Evolutionary conservation across 2,797 vertebrate species (phyloP), one percentile per base, ranked within the genome.

Genomic region (Coracias cyanogaster): DNA sequence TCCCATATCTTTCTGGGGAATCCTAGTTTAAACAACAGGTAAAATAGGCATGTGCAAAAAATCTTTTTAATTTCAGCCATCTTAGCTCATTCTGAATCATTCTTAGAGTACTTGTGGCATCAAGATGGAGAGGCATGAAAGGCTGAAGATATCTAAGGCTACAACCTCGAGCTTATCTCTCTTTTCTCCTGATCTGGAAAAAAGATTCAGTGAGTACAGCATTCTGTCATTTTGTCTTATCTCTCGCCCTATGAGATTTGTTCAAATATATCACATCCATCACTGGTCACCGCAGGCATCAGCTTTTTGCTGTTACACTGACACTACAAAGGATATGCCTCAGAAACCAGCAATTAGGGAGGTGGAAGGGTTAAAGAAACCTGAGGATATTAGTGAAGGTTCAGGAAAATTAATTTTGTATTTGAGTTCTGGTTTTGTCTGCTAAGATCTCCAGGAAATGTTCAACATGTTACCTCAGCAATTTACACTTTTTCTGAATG

Each of bases 351-450:
- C 62, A 62, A 7, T 58, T 15, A 33, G 31, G 55, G 49, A 61
- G 73, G 25, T 7, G 16, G 13, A 93, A 81, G 65, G 43, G 65
- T 82, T 91, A 90, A 90, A 74, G 69, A 78, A 51, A 82, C n/a
- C n/a, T 20, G 17, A 74, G 14, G 81, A 48, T 67, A 9, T 64
- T 45, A 89, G 31, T 55, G 43, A 55, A 65, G 12, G 71, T 69
- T 43, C 58, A 70, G 28, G 22, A 72, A 92, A 96, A 95, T 78
- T 45, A 43, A 65, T 94, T 93, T 62, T 1, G 6, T 74, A 29
- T 62, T 82, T 82, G 86, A 76, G 25, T 90, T 89, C 82, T 93
- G 67, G 4, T 84, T 93, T 87, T 84, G 51, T 76, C 51, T 91
- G 33, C 31, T 90, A 39, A 94, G 79, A 77, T 73, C 66, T 86